Evolutionary conservation across 2,888 invertebrate genomes (phyloP).

Genomic region (Dicranocentrus wangi): DNA sequence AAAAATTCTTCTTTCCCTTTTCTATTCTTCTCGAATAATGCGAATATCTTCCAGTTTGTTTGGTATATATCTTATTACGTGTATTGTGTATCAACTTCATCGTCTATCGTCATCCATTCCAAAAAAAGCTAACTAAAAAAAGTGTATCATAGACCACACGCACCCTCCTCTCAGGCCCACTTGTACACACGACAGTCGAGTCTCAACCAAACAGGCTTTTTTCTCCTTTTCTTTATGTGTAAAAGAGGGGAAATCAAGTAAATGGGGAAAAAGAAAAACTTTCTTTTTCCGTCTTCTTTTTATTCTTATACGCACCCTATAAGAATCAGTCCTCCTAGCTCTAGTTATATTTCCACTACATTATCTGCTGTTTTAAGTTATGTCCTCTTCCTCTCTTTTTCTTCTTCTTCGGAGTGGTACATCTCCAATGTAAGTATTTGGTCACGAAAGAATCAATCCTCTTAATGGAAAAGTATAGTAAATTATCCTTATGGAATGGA

Average conservation of each 20-base stretch:
- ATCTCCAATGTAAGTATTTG: conserved; percentile 64
- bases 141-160: not conserved
- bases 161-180: conserved; percentile 37
- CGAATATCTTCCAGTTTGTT: conserved; percentile 4
- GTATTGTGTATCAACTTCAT: conserved; percentile 1
- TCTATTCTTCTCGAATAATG: too few species aligned
- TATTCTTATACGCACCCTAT: conserved; percentile 12
- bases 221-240: conserved; percentile 34
- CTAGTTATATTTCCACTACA: conserved; percentile 2
- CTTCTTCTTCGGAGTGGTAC: conserved; percentile 2
- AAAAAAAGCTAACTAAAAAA: not conserved
- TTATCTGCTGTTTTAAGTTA: conserved; percentile 27
- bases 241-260: conserved; percentile 58
- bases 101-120: not conserved
- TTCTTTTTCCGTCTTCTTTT: conserved; percentile 31
- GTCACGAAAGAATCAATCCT: conserved; percentile 73
- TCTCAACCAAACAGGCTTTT: conserved; percentile 32
- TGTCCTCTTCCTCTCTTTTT: conserved; percentile 20
- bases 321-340: not conserved
- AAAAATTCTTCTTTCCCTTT: too few species aligned
- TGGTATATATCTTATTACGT: conserved; percentile 20
- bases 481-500: conserved; percentile 70
- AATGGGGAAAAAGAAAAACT: conserved; percentile 41
- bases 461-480: conserved; percentile 73
- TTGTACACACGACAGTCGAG: conserved; percentile 42